phyloP scores from a whole-genome alignment of 2,888 invertebrate species.

The Eupithecia subumbrata region DNA sequence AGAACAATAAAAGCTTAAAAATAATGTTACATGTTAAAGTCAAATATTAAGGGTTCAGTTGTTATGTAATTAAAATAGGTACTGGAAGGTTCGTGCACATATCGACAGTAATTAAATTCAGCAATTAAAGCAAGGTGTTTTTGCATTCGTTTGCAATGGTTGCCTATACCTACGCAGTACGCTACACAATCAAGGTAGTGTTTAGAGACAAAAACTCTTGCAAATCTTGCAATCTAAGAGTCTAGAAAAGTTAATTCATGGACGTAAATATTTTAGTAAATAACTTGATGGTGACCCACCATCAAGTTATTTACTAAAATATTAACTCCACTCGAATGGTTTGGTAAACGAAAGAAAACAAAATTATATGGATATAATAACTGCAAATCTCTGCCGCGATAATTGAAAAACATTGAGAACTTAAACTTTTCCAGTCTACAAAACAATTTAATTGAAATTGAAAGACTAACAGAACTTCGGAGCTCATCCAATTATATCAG shows the following conservation, averaged over 20 bases:
- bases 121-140: neutral
- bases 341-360: constrained; percentile 7
- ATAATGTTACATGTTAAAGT: neutral
- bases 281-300: neutral
- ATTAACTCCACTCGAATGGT: neutral
- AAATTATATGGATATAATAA: neutral
- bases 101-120: neutral
- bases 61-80: neutral
- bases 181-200: neutral
- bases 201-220: neutral
- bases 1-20: neutral
- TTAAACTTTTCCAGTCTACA: constrained; percentile 10
- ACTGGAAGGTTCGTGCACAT: neutral
- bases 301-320: no score
- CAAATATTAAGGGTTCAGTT: neutral
- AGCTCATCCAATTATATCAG: constrained; percentile 39
- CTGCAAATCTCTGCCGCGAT: neutral
- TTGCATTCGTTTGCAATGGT: neutral
- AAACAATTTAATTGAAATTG: constrained; percentile 29
- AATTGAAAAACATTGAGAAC: constrained; percentile 2
- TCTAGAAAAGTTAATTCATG: neutral
- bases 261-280: neutral
- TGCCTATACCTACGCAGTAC: neutral
- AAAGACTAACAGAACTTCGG: constrained; percentile 36
- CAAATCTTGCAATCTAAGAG: neutral